Conservation (phyloP, 2,888 invertebrate genomes). For the Steinernema carpocapsae region DNA sequence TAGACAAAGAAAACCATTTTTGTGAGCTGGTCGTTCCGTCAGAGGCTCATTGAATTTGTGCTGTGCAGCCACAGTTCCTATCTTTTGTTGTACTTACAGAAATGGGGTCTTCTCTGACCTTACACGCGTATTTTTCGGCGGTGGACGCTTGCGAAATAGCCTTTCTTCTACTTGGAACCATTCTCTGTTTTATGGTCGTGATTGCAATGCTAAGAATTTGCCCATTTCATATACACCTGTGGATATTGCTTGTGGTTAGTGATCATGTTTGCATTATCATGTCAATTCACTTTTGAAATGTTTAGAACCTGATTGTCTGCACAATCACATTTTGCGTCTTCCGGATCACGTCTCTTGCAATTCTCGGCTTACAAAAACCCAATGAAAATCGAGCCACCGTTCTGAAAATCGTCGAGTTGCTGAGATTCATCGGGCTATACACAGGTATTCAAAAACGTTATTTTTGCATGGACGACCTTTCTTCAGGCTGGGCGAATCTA, state of each 20-base stretch:
- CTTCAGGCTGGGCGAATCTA: constrained; percentile 25
- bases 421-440: constrained; percentile 22
- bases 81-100: no score
- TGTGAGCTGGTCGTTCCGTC: no score
- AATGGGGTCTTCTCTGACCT: background rate
- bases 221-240: constrained; percentile 19
- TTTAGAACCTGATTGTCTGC: constrained; percentile 23
- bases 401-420: background rate
- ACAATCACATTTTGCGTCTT: constrained; percentile 24
- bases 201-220: constrained; percentile 15
- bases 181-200: constrained; percentile 20
- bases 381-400: background rate
- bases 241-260: constrained; percentile 2
- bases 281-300: background rate
- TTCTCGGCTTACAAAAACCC: background rate
- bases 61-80: no score
- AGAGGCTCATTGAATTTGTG: no score
- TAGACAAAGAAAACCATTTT: no score
- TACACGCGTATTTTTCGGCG: background rate
- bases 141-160: background rate
- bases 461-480: background rate
- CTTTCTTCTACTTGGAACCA: background rate
- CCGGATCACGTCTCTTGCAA: background rate
- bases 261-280: no score
- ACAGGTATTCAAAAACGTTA: background rate